A percentile compares a stretch with the other conserved stretches of the same genome.
phyloP scores from a whole-genome alignment of 2,113 vertebrate genomes.

The Aphyosemion australe region DNA sequence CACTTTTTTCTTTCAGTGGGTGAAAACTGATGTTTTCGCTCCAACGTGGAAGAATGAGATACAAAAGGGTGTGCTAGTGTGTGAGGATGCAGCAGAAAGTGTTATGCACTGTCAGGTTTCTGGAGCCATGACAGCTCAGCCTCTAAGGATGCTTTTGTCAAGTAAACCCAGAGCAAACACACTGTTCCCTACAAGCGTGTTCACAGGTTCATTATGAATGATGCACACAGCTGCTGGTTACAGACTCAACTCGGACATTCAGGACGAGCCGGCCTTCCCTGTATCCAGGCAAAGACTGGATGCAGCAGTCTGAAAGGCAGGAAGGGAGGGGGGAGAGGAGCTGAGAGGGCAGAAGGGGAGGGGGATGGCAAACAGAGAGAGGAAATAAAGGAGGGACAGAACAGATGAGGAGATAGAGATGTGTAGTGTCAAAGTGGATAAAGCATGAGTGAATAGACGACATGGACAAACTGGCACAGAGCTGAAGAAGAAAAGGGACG shows the following conservation, averaged over 20 bases:
- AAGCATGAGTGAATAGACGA: neutral
- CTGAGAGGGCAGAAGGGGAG: conserved; percentile 10
- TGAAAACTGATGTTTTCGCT: neutral
- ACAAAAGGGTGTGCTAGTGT: neutral
- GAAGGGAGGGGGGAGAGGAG: conserved; percentile 15
- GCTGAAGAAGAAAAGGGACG: conserved; percentile 28
- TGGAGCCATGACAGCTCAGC: conserved; percentile 23
- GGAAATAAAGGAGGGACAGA: conserved; percentile 23
- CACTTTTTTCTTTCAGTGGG: conserved; percentile 8
- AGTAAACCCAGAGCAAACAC: neutral
- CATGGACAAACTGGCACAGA: neutral
- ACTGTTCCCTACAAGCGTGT: neutral
- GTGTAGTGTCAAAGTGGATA: conserved; percentile 1
- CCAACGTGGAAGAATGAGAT: neutral
- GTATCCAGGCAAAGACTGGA: conserved; percentile 63
- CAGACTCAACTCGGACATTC: conserved; percentile 16
- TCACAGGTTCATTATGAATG: neutral
- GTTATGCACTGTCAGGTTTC: conserved; percentile 36
- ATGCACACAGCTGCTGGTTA: neutral
- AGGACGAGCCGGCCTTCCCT: conserved; percentile 20
- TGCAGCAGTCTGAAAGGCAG: conserved; percentile 37
- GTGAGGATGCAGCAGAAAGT: conserved; percentile 20
- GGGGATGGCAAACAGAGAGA: conserved; percentile 8
- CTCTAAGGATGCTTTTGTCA: conserved; percentile 8
- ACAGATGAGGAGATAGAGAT: conserved; percentile 8